Conservation (phyloP, 2,888 invertebrate genomes). For the Idaea straminata region DNA sequence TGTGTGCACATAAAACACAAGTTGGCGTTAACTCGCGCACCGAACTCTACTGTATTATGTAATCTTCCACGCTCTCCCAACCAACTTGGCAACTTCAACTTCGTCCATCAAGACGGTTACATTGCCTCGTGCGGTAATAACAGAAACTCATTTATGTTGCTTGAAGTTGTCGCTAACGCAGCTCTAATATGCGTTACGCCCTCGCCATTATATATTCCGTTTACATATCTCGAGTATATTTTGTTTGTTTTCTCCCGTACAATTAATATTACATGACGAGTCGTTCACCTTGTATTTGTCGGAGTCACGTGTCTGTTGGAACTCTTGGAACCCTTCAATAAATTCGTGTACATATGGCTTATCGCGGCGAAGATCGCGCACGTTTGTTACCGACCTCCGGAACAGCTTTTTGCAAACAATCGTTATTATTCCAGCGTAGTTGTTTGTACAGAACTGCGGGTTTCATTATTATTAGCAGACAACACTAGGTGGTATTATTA, state of each 20-base stretch:
- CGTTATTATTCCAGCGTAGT: conserved; percentile 39
- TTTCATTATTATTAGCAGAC: conserved; percentile 52
- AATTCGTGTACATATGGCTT: conserved; percentile 11
- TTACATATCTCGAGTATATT: conserved; percentile 40
- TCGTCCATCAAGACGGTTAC: conserved; percentile 43
- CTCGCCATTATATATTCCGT: conserved; percentile 37
- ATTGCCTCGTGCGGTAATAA: conserved; percentile 53
- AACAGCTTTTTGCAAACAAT: conserved; percentile 40
- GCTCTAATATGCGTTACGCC: conserved; percentile 49
- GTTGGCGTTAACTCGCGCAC: conserved; percentile 44
- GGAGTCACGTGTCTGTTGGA: conserved; percentile 44
- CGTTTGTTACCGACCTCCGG: conserved; percentile 34
- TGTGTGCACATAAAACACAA: conserved; percentile 53
- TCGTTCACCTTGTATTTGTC: conserved; percentile 55
- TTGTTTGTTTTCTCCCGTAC: conserved; percentile 39
- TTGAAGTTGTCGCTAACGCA: conserved; percentile 51
- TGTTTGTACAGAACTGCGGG: conserved; percentile 38
- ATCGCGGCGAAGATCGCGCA: conserved; percentile 31
- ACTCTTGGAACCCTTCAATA: conserved; percentile 14
- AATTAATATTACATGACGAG: conserved; percentile 42
- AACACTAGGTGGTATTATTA: conserved; percentile 45
- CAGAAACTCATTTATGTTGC: conserved; percentile 53
- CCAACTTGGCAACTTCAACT: conserved; percentile 50
- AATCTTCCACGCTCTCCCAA: conserved; percentile 51
- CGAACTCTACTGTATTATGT: conserved; percentile 48